A percentile compares a stretch with the other conserved stretches of the same genome.
These are phyloP conservation scores for Darevskia nairensis DNA, from an alignment of 2,797 vertebrate species.

Conservation along the genomic window DNA sequence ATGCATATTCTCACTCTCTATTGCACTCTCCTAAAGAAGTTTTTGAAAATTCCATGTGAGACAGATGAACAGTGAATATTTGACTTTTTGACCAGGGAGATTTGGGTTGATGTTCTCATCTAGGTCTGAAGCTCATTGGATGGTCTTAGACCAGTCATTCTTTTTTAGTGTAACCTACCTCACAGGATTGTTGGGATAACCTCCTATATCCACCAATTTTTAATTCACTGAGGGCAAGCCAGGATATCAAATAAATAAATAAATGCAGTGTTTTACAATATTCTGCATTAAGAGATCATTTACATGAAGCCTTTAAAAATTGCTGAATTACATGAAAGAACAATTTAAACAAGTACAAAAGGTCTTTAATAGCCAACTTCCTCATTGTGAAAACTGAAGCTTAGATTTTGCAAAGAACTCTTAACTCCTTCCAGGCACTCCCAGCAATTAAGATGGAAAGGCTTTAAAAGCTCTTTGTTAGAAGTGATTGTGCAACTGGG, in stretches of 20 bases:
- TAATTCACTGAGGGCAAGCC: neutral
- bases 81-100: neutral
- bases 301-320: constrained; percentile 54
- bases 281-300: constrained; percentile 52
- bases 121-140: neutral
- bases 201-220: neutral
- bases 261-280: constrained; percentile 37
- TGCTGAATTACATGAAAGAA: constrained; percentile 44
- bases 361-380: constrained; percentile 70
- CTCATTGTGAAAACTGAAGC: constrained; percentile 72
- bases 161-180: neutral
- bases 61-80: neutral
- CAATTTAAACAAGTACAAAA: constrained; percentile 64
- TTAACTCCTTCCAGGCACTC: constrained; percentile 59
- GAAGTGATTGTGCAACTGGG: constrained; percentile 68
- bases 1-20: neutral
- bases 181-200: neutral
- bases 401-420: constrained; percentile 62
- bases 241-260: constrained; percentile 6
- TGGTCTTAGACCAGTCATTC: neutral
- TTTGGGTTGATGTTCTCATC: neutral
- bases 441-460: constrained; percentile 51
- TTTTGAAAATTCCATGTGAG: neutral
- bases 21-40: neutral
- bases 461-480: constrained; percentile 75